These are phyloP conservation scores for Mastomys natalensis DNA, from an alignment of 2,113 vertebrate genomes.

Conservation along the genomic window DNA sequence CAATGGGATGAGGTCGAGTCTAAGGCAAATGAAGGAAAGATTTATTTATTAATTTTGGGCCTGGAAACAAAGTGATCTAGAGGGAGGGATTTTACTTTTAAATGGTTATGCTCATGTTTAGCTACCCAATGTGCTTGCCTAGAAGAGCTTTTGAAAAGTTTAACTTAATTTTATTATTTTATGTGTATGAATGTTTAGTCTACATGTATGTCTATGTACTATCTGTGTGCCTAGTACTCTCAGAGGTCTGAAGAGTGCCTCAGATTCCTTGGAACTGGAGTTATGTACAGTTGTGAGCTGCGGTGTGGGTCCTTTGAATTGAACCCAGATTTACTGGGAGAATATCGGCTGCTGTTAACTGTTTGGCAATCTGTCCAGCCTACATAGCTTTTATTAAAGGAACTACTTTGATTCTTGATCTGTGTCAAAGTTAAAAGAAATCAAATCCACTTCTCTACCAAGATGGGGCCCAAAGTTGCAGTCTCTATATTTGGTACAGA, in stretches of 20 bases:
- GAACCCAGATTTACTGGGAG: neutral
- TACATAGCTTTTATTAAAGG: neutral
- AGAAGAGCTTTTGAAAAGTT: neutral
- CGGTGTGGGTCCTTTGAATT: neutral
- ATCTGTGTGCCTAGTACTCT: neutral
- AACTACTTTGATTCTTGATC: neutral
- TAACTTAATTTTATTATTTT: neutral
- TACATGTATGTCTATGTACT: neutral
- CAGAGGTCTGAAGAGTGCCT: neutral
- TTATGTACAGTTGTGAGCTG: neutral
- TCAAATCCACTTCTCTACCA: neutral
- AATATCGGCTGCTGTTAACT: neutral
- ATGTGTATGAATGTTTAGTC: neutral
- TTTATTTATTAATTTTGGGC: neutral
- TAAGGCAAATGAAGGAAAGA: neutral
- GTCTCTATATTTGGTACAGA: neutral
- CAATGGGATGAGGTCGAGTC: neutral
- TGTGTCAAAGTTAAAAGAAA: neutral
- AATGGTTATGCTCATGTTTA: neutral
- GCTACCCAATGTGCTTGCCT: neutral
- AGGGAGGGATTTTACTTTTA: neutral
- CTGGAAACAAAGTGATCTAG: neutral
- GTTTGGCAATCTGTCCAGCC: neutral
- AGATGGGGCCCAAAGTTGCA: neutral
- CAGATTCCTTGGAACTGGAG: neutral